A percentile compares a stretch with the other conserved stretches of the same genome.
Conservation (phyloP, 92 coral and sea anemone genomes). For the Epizoanthus scotinus region DNA sequence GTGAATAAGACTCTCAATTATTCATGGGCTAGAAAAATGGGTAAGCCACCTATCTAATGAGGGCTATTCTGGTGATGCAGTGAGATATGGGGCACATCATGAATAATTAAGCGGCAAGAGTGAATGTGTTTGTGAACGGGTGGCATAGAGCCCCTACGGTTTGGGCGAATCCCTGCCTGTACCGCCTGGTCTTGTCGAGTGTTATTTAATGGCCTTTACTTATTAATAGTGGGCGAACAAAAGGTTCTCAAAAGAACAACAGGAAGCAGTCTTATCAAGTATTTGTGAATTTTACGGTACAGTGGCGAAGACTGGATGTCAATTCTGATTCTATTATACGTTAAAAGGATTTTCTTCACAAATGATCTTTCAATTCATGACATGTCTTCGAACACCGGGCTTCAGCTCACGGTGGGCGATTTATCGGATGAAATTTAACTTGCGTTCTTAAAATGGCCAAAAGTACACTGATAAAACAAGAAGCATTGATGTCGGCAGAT, state of each 20-base stretch:
- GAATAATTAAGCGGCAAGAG: slow-evolving; percentile 85
- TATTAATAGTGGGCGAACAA: slow-evolving; percentile 37
- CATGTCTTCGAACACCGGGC: too few relatives aligned
- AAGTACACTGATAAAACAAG: too few relatives aligned
- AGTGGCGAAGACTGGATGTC: slow-evolving; percentile 12
- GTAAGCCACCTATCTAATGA: slow-evolving; percentile 88
- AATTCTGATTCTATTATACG: slow-evolving; percentile 2
- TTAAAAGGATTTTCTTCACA: not conserved
- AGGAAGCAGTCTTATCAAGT: slow-evolving; percentile 13
- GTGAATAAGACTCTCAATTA: slow-evolving; percentile 73
- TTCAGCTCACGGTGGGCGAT: too few relatives aligned
- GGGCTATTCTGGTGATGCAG: slow-evolving; percentile 76
- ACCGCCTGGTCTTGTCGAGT: slow-evolving; percentile 62
- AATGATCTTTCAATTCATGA: not conserved
- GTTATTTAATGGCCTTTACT: slow-evolving; percentile 47
- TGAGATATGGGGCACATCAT: slow-evolving; percentile 74
- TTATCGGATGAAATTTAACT: too few relatives aligned
- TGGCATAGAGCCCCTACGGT: slow-evolving; percentile 69
- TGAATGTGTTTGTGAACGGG: slow-evolving; percentile 61
- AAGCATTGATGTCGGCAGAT: too few relatives aligned
- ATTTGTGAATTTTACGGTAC: not conserved
- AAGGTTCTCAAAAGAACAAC: slow-evolving; percentile 20
- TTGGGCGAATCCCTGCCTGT: slow-evolving; percentile 64
- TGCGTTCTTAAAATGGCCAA: too few relatives aligned
- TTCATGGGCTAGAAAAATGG: slow-evolving; percentile 77